These are phyloP conservation scores for Malurus splendens DNA, from an alignment of 2,797 vertebrate species.

Conservation along the genomic window DNA sequence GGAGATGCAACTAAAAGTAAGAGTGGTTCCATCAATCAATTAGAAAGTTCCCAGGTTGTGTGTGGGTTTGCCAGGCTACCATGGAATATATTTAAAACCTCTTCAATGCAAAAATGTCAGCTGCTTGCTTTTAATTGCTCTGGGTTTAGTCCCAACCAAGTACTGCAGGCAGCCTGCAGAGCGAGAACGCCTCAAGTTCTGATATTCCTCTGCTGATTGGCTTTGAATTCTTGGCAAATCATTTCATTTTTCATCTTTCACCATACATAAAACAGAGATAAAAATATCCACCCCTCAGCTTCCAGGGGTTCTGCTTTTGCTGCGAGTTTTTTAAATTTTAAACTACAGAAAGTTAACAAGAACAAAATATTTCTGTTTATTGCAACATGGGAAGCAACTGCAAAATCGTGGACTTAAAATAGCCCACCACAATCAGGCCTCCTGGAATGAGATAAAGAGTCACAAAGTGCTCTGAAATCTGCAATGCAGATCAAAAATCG, in stretches of 20 bases:
- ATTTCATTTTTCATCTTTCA: not conserved
- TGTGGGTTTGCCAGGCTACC: not conserved
- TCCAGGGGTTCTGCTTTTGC: fast-evolving
- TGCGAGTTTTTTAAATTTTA: not conserved
- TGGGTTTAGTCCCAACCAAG: not conserved
- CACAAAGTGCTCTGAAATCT: not conserved
- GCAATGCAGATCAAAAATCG: constrained; percentile 23
- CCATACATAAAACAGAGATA: not conserved
- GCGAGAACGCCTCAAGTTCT: not conserved
- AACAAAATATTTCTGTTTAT: not conserved
- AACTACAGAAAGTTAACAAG: not conserved
- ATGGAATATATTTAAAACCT: not conserved
- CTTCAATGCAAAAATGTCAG: not conserved
- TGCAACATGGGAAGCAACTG: not conserved
- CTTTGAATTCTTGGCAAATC: not conserved
- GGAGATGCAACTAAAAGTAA: not conserved
- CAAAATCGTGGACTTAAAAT: not conserved
- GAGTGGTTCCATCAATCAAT: not conserved
- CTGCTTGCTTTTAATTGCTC: not conserved
- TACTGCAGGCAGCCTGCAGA: not conserved
- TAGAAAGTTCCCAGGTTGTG: not conserved
- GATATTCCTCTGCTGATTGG: not conserved
- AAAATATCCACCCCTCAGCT: not conserved
- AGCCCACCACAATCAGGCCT: not conserved
- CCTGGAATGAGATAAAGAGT: not conserved